A percentile compares a stretch with the other conserved stretches of the same genome.
phyloP scores from a whole-genome alignment of 2,113 vertebrate species.

The Hassar affinis region DNA sequence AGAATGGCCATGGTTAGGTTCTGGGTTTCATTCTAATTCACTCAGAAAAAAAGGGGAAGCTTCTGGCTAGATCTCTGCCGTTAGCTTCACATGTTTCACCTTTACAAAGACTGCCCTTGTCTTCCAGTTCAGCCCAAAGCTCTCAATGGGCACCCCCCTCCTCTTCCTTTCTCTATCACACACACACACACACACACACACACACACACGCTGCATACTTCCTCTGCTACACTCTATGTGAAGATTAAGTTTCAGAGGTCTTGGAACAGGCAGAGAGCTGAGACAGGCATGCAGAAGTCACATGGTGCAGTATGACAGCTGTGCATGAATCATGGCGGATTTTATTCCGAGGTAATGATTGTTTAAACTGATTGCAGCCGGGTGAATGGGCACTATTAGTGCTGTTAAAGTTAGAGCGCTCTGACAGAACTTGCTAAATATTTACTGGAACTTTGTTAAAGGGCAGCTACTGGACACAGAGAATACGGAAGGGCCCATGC shows the following conservation, averaged over 20 bases:
- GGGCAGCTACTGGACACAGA: not conserved
- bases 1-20: conserved; percentile 7
- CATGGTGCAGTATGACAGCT: conserved; percentile 36
- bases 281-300: conserved; percentile 33
- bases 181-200: conserved; percentile 29
- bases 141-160: conserved; percentile 44
- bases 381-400: not conserved
- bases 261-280: conserved; percentile 21
- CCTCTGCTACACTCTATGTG: conserved; percentile 22
- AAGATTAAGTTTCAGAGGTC: conserved; percentile 50
- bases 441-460: conserved; percentile 15
- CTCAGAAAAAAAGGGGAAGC: not conserved
- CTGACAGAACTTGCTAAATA: conserved; percentile 18
- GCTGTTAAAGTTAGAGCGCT: conserved; percentile 18
- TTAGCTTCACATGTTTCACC: conserved; percentile 44
- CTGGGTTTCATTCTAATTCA: conserved; percentile 20
- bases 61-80: conserved; percentile 3
- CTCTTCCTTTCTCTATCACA: not conserved
- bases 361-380: conserved; percentile 21
- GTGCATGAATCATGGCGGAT: conserved; percentile 30
- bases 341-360: conserved; percentile 18
- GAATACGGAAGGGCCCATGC: not conserved
- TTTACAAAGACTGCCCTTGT: conserved; percentile 55
- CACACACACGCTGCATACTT: conserved; percentile 28
- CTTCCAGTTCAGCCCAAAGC: conserved; percentile 17